phyloP scores from a whole-genome alignment of 2,888 invertebrate species.

The Hydrotaea cyrtoneurina region DNA sequence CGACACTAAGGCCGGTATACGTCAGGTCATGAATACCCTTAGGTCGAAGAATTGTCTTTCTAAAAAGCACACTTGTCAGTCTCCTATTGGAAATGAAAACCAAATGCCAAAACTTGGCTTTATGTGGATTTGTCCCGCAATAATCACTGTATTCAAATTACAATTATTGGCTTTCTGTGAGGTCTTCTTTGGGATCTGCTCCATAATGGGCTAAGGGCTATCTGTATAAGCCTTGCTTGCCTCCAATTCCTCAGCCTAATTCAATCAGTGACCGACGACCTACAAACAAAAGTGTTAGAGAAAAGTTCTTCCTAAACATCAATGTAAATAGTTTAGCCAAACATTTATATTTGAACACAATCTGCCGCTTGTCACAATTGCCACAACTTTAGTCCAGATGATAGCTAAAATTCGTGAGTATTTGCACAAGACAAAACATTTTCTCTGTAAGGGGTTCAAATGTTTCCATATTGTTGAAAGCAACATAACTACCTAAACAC shows the following conservation, averaged over 20 bases:
- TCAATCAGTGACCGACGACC: not conserved
- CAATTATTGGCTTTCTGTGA: no score
- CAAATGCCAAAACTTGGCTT: no score
- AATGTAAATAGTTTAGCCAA: not conserved
- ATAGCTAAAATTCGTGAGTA: not conserved
- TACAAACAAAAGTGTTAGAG: not conserved
- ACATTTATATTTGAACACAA: conserved; percentile 10
- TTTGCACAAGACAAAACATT: not conserved
- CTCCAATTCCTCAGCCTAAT: not conserved
- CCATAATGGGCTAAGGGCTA: no score
- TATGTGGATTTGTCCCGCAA: no score
- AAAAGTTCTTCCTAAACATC: conserved; percentile 6
- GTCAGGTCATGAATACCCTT: no score
- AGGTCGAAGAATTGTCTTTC: no score
- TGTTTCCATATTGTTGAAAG: conserved; percentile 21
- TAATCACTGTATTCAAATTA: no score
- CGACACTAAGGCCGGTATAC: no score
- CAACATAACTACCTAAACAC: conserved; percentile 2
- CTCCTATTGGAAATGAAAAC: no score
- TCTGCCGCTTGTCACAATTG: not conserved
- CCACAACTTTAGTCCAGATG: not conserved
- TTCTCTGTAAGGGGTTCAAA: not conserved
- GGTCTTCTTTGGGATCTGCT: no score
- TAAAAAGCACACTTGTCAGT: no score
- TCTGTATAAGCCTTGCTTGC: no score